These are phyloP conservation scores for Drosophila paracracens DNA, from an alignment of 2,888 invertebrate species.

Conservation along the genomic window DNA sequence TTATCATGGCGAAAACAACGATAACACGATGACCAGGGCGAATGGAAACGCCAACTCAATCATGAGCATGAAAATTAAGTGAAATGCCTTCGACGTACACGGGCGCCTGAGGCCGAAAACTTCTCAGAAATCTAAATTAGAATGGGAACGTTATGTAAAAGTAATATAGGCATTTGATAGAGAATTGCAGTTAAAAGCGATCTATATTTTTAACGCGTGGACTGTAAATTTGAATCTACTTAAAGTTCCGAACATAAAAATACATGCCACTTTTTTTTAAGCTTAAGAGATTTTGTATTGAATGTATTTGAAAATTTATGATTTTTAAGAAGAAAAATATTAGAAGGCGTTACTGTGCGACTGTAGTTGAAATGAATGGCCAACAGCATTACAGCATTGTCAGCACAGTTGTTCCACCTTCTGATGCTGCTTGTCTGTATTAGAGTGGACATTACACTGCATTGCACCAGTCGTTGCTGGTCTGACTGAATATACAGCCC, in stretches of 20 bases:
- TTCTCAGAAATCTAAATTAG: neutral
- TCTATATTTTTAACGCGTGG: no score
- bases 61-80: slow-evolving; percentile 55
- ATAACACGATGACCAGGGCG: slow-evolving; percentile 33
- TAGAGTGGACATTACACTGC: slow-evolving; percentile 66
- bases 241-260: no score
- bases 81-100: slow-evolving; percentile 65
- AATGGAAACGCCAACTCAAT: slow-evolving; percentile 50
- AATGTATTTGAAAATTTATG: neutral
- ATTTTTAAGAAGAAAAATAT: neutral
- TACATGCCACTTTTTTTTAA: neutral
- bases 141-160: neutral
- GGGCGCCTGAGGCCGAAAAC: neutral
- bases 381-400: slow-evolving; percentile 36
- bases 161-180: no score
- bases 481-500: slow-evolving; percentile 13
- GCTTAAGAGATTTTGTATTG: neutral
- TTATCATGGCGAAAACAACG: slow-evolving; percentile 63
- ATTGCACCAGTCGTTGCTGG: slow-evolving; percentile 41
- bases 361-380: neutral
- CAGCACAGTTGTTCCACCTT: slow-evolving; percentile 40
- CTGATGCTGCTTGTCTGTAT: slow-evolving; percentile 28
- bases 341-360: neutral
- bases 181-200: no score
- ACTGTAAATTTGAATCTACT: no score